A percentile compares a stretch with the other conserved stretches of the same genome.
These are phyloP conservation scores for Oreochromis aureus DNA, from an alignment of 2,113 vertebrate species.

Conservation along the genomic window DNA sequence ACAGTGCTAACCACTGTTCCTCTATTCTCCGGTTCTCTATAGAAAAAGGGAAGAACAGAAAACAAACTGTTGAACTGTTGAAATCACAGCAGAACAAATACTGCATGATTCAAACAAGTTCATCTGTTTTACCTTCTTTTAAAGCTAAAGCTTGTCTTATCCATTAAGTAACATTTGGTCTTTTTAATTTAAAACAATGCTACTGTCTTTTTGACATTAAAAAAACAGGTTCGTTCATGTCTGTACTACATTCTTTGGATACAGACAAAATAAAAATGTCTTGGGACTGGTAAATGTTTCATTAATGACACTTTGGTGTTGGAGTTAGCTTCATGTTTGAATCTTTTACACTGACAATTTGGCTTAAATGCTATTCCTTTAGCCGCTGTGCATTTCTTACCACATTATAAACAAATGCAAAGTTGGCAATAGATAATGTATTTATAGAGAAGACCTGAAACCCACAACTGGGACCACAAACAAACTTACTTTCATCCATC, in stretches of 20 bases:
- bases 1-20: not conserved
- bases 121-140: not conserved
- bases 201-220: not conserved
- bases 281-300: not conserved
- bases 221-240: not conserved
- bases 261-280: not conserved
- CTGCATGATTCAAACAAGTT: not conserved
- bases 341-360: not conserved
- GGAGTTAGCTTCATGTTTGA: not conserved
- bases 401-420: not conserved
- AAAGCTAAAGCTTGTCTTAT: not conserved
- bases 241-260: not conserved
- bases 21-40: not conserved
- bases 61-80: not conserved
- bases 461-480: not conserved
- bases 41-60: not conserved
- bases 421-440: not conserved
- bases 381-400: rapidly evolving
- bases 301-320: not conserved
- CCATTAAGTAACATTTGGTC: not conserved
- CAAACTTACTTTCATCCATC: not conserved
- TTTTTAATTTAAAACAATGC: not conserved
- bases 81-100: not conserved
- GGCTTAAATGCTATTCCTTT: not conserved
- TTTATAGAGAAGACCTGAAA: not conserved